These are phyloP conservation scores for Larimichthys crocea DNA, from an alignment of 2,113 vertebrate genomes.

Conservation along the genomic window DNA sequence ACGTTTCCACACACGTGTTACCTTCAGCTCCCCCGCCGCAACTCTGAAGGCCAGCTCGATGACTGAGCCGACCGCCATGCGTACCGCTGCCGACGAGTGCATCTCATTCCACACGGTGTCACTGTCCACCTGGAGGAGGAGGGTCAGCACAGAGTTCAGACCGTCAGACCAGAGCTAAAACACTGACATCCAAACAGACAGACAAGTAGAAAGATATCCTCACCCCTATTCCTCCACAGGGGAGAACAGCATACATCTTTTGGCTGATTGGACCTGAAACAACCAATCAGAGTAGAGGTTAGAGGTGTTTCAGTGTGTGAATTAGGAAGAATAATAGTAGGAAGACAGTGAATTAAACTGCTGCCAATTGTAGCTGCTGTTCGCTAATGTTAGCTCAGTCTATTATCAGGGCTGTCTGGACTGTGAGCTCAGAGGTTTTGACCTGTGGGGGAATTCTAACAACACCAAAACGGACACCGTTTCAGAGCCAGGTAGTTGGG, in stretches of 20 bases:
- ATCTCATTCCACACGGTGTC: slow-evolving; percentile 82
- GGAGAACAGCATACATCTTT: slow-evolving; percentile 81
- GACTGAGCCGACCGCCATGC: slow-evolving; percentile 79
- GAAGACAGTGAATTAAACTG: no score
- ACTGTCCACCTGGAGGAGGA: slow-evolving; percentile 75
- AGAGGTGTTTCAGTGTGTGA: not conserved
- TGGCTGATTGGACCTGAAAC: slow-evolving; percentile 79
- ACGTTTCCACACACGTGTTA: slow-evolving; percentile 14
- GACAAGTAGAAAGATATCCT: not conserved
- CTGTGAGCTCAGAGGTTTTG: no score
- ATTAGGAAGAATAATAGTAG: not conserved
- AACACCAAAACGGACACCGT: no score
- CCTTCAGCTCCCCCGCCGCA: slow-evolving; percentile 78
- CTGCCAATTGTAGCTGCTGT: no score
- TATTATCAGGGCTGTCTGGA: no score
- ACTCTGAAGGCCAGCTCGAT: slow-evolving; percentile 79
- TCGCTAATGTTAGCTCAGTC: no score
- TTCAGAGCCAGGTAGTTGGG: no score
- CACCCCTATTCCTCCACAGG: slow-evolving; percentile 79
- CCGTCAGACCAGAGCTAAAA: not conserved
- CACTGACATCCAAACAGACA: no score
- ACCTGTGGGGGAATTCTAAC: no score
- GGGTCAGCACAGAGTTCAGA: slow-evolving; percentile 23
- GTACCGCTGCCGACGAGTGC: slow-evolving; percentile 78
- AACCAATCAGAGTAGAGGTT: slow-evolving; percentile 3